These are phyloP conservation scores for Balanococcus diminutus DNA, from an alignment of 2,888 invertebrate species.

Conservation along the genomic window DNA sequence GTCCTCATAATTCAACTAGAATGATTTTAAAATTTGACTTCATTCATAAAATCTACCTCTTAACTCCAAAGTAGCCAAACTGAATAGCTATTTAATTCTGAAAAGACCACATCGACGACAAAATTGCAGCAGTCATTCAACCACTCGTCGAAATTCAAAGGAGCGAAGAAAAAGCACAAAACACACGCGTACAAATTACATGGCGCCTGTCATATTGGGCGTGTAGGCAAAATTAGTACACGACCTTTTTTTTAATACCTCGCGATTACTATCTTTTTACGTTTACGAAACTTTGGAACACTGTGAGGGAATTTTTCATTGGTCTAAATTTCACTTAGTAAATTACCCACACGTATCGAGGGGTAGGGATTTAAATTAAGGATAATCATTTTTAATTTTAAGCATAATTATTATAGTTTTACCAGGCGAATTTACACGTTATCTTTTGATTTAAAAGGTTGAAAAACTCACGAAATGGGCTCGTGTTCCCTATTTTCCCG, in stretches of 20 bases:
- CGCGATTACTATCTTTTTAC: not conserved
- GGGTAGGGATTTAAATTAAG: not conserved
- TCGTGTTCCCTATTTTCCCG: too few species aligned
- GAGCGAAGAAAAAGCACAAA: not conserved
- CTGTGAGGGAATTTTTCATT: not conserved
- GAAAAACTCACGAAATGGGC: not conserved
- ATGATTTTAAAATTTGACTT: too few species aligned
- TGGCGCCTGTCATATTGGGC: not conserved
- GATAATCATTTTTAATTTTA: not conserved
- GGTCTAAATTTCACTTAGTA: not conserved
- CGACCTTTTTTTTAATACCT: constrained; percentile 3
- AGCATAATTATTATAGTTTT: too few species aligned
- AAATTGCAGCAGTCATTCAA: not conserved
- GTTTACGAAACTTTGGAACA: not conserved
- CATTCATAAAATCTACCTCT: too few species aligned
- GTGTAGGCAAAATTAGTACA: not conserved
- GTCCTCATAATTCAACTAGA: too few species aligned
- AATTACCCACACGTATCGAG: not conserved
- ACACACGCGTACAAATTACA: not conserved
- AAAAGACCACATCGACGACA: not conserved
- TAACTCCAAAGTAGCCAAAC: too few species aligned
- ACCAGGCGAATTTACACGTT: not conserved
- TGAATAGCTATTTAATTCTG: too few species aligned
- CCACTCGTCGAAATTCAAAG: not conserved
- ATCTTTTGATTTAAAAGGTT: not conserved